phyloP scores from a whole-genome alignment of 2,888 invertebrate species.

The Caenorhabditis doughertyi region DNA sequence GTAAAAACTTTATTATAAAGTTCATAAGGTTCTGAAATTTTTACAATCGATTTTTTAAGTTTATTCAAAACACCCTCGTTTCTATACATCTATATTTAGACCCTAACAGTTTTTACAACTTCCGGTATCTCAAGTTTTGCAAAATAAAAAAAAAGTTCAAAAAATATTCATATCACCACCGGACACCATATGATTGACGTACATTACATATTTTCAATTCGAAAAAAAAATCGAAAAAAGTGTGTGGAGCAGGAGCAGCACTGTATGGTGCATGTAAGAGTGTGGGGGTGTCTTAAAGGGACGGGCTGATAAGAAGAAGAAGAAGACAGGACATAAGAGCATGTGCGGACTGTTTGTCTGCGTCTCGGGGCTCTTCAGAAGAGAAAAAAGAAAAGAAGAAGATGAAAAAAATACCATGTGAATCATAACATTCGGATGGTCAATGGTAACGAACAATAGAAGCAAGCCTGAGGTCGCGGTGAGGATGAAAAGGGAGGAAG shows the following conservation, averaged over 20 bases:
- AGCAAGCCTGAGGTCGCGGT: neutral
- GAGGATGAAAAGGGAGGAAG: neutral
- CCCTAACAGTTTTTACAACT: neutral
- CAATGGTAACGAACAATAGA: too few relatives aligned
- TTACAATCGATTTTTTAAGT: too few relatives aligned
- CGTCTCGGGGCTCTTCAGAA: conserved; percentile 9
- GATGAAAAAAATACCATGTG: conserved; percentile 23
- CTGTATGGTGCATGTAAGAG: too few relatives aligned
- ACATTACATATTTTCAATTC: neutral
- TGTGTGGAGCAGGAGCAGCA: neutral
- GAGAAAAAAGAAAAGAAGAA: neutral
- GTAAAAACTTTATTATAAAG: too few relatives aligned
- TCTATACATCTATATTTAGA: too few relatives aligned
- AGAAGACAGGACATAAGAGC: neutral
- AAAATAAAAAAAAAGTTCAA: neutral
- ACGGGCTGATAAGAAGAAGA: conserved; percentile 3
- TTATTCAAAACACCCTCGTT: too few relatives aligned
- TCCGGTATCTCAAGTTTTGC: neutral
- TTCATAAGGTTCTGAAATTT: too few relatives aligned
- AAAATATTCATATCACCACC: neutral
- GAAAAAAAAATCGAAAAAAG: conserved; percentile 2
- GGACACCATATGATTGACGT: neutral
- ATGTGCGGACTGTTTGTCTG: neutral
- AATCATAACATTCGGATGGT: conserved; percentile 18
- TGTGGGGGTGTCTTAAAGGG: conserved; percentile 9